Evolutionary conservation across 2,797 vertebrate species (phyloP).

Genomic region (Neoniphon sammara): DNA sequence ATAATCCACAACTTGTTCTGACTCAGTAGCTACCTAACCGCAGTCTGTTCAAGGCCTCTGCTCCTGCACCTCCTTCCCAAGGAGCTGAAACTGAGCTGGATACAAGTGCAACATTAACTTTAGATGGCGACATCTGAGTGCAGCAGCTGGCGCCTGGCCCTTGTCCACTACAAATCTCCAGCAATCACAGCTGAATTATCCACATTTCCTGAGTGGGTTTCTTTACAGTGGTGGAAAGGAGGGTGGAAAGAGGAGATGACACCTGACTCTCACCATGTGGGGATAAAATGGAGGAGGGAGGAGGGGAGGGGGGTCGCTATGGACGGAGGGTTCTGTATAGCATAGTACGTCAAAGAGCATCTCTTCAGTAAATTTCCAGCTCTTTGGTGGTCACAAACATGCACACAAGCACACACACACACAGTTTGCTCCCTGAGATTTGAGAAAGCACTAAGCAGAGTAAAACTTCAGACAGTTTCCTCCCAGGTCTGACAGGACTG

Average conservation of each 20-base stretch:
- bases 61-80: slow-evolving; percentile 45
- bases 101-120: slow-evolving; percentile 67
- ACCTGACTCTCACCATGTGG: slow-evolving; percentile 60
- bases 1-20: slow-evolving; percentile 38
- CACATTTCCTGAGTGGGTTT: slow-evolving; percentile 76
- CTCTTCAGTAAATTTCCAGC: slow-evolving; percentile 86
- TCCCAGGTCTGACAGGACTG: slow-evolving; percentile 53
- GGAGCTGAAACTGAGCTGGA: slow-evolving; percentile 61
- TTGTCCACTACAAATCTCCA: slow-evolving; percentile 75
- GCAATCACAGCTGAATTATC: slow-evolving; percentile 78
- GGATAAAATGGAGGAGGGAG: neutral
- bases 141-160: slow-evolving; percentile 68
- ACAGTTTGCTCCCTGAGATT: slow-evolving; percentile 71
- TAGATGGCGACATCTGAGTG: slow-evolving; percentile 67
- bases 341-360: slow-evolving; percentile 57
- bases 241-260: slow-evolving; percentile 66
- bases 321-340: slow-evolving; percentile 41
- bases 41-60: slow-evolving; percentile 50
- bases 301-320: slow-evolving; percentile 16
- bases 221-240: slow-evolving; percentile 61
- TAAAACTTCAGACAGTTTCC: slow-evolving; percentile 65
- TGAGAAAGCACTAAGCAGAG: slow-evolving; percentile 56
- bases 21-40: slow-evolving; percentile 35
- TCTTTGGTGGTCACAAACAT: slow-evolving; percentile 77
- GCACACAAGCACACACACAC: slow-evolving; percentile 59